Evolutionary conservation across 2,113 vertebrate genomes (phyloP), one percentile per base, ranked within the genome.

Genomic region (Pseudopodoces humilis): DNA sequence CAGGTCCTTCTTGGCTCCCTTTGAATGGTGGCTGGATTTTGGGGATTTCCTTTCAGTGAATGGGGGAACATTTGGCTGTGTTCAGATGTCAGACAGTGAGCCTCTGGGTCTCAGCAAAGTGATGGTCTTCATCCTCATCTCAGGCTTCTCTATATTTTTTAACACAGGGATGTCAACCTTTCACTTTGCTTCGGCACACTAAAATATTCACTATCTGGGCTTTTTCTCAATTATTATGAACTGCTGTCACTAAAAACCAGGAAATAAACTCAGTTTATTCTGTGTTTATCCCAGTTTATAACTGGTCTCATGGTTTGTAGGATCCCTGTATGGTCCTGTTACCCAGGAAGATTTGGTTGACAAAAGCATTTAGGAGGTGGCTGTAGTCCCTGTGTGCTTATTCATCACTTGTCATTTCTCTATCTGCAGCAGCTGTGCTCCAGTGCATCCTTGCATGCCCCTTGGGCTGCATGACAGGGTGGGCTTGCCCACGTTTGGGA

Each of bases 381-480:
- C 63, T 43, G 33, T 35, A 82, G 20, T 62, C 15, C 56, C 39
- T 25, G 4, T 8, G 13, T 70, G 28, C n/a, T 76, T 39, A 37
- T 62, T 62, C 22, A 53, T 83, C 31, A 11, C n/a, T 86, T 75
- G 24, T 49, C 11, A 15, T 82, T 68, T 76, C 62, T 82, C n/a
- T 8, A 0, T 30, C 76, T 69, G 39, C 50, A 70, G 69, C 41
- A 70, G 31, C 64, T 30, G 14, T 58, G 37, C 75, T 76, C 30
- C 1, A 1, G 35, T 56, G n/a, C 31, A 56, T 86, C 41, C 31
- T 20, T 24, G 19, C 1, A 1, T 2, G 1, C 12, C 9, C 46
- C 47, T 75, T 4, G 0, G 31, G 30, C 60, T 72, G n/a, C 0
- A 0, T 81, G 4, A 0, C 31, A 25, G 59, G 28, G 39, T 39